Evolutionary conservation across 2,888 invertebrate species (phyloP), one percentile per base, ranked within the genome.

Genomic region (Limnephilus lunatus): DNA sequence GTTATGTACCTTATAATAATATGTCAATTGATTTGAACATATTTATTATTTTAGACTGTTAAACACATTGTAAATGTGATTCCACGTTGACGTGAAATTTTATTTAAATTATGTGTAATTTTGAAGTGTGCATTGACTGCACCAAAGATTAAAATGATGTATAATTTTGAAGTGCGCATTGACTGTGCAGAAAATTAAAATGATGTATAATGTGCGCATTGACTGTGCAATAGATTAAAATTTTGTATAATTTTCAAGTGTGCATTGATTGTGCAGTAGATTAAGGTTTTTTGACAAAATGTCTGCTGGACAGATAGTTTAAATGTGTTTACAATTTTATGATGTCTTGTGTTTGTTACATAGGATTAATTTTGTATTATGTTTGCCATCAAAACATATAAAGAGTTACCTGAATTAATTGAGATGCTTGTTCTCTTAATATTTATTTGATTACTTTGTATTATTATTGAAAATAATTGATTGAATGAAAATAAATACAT

Each of bases 401-500:
- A 68, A 68, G 25, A 68, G 68, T 68, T 68, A 68, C 68, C 68
- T 68, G 68, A 68, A 68, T 68, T 68, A n/a, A 68, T 68, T 68
- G 68, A 68, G 25, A 68, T 25, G n/a, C 68, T 68, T 25, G 68
- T 68, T 68, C 2, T 25, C 25, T 68, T 25, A 68, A 68, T 68
- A 68, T 68, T 9, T 25, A 68, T n/a, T 68, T 68, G 7, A 25
- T 68, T 25, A 25, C n/a, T 68, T 68, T 35, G 32, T 32, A 44
- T 35, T 44, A 44, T 25, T 68, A 90, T 44, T 44, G 81, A 83
- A 91, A 25, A 68, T 89, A 92, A 91, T 88, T 91, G 97, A 94
- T 97, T 96, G 82, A 92, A 92, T 93, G 95, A 95, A 83, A 68
- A n/a, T 68, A 53, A 53, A 53, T 53, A 68, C 25, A 68, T 68